These are phyloP conservation scores for Stylophora pistillata DNA, from an alignment of 64 coral and sea anemone species.

Conservation along the genomic window DNA sequence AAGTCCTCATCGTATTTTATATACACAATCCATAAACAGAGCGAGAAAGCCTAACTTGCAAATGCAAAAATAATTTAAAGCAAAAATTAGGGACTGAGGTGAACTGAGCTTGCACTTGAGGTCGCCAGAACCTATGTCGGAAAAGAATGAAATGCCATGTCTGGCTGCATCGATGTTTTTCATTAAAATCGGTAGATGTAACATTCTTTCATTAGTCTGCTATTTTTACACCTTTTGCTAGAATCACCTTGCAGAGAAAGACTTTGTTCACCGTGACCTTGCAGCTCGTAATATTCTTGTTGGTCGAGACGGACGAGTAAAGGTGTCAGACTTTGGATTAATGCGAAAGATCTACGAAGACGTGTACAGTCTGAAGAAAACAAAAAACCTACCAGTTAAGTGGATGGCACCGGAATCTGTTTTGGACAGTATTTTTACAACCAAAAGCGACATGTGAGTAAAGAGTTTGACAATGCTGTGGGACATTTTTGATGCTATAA, in stretches of 20 bases:
- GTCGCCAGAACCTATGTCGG: too few species aligned
- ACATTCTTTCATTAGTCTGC: neutral
- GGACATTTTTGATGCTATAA: neutral
- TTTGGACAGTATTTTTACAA: neutral
- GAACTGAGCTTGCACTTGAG: too few species aligned
- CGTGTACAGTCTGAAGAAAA: slow-evolving; percentile 59
- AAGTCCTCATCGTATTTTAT: too few species aligned
- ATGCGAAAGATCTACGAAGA: slow-evolving; percentile 62
- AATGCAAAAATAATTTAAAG: too few species aligned
- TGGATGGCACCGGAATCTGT: slow-evolving; percentile 81
- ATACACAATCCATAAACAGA: too few species aligned
- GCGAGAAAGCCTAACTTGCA: too few species aligned
- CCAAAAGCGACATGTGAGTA: slow-evolving; percentile 3
- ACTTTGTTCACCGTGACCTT: slow-evolving; percentile 45
- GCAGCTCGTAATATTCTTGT: slow-evolving; percentile 76
- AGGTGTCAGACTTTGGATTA: slow-evolving; percentile 11
- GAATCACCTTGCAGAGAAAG: slow-evolving; percentile 8
- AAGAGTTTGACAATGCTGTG: neutral
- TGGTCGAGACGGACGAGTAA: slow-evolving; percentile 10
- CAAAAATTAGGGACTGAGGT: too few species aligned
- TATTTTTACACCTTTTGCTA: neutral
- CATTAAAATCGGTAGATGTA: neutral
- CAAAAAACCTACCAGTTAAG: slow-evolving; percentile 56
- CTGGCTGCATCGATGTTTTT: neutral
- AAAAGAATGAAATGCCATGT: neutral